phyloP scores from a whole-genome alignment of 2,797 vertebrate genomes.

The Channa striata region DNA sequence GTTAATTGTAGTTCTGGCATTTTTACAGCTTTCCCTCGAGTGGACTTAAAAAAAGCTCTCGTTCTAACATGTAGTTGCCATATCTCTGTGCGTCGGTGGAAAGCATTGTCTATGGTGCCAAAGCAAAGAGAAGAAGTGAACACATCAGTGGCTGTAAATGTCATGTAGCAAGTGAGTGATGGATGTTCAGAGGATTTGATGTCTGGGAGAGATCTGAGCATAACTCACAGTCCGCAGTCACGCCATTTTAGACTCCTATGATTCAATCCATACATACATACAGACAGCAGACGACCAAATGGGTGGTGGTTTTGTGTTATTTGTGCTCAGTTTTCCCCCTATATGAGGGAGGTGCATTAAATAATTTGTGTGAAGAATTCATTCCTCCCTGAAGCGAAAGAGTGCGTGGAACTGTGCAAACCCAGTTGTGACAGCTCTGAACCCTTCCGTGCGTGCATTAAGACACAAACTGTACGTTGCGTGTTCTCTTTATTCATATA shows the following conservation, averaged over 20 bases:
- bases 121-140: slow-evolving; percentile 46
- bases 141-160: slow-evolving; percentile 57
- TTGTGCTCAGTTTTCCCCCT: slow-evolving; percentile 12
- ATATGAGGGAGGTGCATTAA: slow-evolving; percentile 16
- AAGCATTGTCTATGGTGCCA: slow-evolving; percentile 10
- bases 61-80: not conserved
- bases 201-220: slow-evolving; percentile 54
- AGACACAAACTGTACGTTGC: too few species aligned
- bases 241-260: slow-evolving; percentile 46
- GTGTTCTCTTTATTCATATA: not conserved
- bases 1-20: not conserved
- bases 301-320: slow-evolving; percentile 7
- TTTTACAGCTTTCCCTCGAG: not conserved
- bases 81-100: slow-evolving; percentile 16
- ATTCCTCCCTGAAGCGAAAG: slow-evolving; percentile 10
- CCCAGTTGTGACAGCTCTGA: not conserved
- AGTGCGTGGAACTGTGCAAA: slow-evolving; percentile 3
- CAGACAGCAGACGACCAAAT: not conserved
- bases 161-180: slow-evolving; percentile 60
- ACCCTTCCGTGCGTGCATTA: slow-evolving; percentile 13
- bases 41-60: not conserved
- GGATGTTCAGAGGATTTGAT: slow-evolving; percentile 56
- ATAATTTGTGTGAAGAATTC: slow-evolving; percentile 22
- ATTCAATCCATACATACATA: slow-evolving; percentile 63
- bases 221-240: slow-evolving; percentile 53